phyloP scores from a whole-genome alignment of 2,113 vertebrate genomes.

The Benitochromis conjunctus region DNA sequence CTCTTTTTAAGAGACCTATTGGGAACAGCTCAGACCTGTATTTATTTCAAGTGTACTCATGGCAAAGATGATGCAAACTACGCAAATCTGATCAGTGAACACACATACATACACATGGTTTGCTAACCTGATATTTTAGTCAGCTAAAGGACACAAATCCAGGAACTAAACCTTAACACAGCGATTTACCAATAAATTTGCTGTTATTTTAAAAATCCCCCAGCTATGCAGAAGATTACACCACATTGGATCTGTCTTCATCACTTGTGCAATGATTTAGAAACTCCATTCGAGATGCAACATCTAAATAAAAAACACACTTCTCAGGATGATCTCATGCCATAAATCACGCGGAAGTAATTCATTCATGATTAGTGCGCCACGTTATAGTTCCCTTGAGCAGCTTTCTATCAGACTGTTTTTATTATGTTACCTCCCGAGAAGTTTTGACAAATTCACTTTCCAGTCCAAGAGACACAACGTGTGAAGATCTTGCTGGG shows the following conservation, averaged over 20 bases:
- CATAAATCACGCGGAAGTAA: not conserved
- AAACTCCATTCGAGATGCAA: not conserved
- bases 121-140: not conserved
- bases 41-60: not conserved
- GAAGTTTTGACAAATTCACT: not conserved
- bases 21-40: not conserved
- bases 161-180: not conserved
- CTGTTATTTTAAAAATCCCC: not conserved
- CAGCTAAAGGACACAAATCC: not conserved
- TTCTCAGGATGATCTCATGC: not conserved
- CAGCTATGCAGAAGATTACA: not conserved
- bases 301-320: not conserved
- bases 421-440: not conserved
- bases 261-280: not conserved
- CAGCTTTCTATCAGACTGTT: not conserved
- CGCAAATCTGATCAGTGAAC: not conserved
- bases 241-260: not conserved
- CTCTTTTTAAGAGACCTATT: not conserved
- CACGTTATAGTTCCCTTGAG: not conserved
- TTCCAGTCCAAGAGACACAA: not conserved
- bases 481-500: slow-evolving; percentile 4
- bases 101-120: not conserved
- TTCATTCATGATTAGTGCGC: not conserved
- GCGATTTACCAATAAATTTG: not conserved
- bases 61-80: not conserved